These are phyloP conservation scores for Mechanitis messenoides DNA, from an alignment of 2,888 invertebrate species.

Conservation along the genomic window DNA sequence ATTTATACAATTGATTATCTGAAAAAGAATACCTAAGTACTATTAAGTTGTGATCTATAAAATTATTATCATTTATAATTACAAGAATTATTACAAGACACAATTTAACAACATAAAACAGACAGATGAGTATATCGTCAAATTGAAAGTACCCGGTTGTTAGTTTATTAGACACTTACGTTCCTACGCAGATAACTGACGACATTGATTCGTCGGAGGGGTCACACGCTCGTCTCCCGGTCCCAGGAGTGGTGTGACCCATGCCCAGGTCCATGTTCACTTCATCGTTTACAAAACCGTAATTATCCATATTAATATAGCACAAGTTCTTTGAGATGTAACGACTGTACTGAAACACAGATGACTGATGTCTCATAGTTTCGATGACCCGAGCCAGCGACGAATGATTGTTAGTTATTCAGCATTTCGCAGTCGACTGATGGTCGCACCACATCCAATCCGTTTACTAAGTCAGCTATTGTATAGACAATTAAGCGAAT, in stretches of 20 bases:
- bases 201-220: constrained; percentile 17
- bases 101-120: too few species aligned
- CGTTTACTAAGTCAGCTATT: constrained; percentile 16
- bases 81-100: too few species aligned
- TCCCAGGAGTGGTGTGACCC: constrained; percentile 1
- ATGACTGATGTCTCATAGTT: background rate
- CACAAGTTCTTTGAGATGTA: background rate
- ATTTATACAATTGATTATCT: too few species aligned
- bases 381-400: background rate
- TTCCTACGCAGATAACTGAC: background rate
- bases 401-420: background rate
- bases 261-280: constrained; percentile 25
- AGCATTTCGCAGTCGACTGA: constrained; percentile 3
- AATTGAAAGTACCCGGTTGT: background rate
- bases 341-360: background rate
- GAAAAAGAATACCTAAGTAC: too few species aligned
- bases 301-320: constrained; percentile 50
- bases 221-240: constrained; percentile 21
- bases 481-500: constrained; percentile 15
- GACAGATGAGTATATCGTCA: background rate
- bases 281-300: constrained; percentile 50
- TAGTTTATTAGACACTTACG: background rate
- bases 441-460: constrained; percentile 8
- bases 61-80: too few species aligned
- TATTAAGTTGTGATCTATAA: too few species aligned